Percentiles rank a stretch among this genome's conserved stretches.
Conservation (phyloP, 1,140 invertebrate species). For the Leptopilina boulardi region DNA sequence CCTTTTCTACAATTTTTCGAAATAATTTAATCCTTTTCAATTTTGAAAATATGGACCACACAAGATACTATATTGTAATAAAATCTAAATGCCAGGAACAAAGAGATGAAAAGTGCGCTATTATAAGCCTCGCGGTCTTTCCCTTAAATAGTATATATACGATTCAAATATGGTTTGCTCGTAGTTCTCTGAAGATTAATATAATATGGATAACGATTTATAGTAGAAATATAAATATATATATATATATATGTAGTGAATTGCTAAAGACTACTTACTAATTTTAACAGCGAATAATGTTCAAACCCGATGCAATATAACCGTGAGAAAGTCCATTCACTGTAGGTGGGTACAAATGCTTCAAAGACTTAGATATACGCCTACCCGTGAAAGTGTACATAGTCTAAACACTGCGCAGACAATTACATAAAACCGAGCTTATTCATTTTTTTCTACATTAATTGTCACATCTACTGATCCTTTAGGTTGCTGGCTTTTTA, state of each 20-base stretch:
- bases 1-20: too few relatives aligned
- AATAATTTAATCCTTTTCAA: too few relatives aligned
- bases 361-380: constrained; percentile 56
- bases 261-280: constrained; percentile 44
- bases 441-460: neutral
- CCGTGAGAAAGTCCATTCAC: constrained; percentile 63
- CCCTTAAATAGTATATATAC: too few relatives aligned
- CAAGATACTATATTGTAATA: too few relatives aligned
- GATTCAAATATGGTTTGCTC: neutral
- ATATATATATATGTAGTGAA: too few relatives aligned
- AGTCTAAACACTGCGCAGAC: constrained; percentile 54
- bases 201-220: constrained; percentile 24
- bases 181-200: constrained; percentile 21
- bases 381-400: constrained; percentile 58
- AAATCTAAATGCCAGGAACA: too few relatives aligned
- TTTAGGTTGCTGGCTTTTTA: too few relatives aligned
- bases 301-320: constrained; percentile 54
- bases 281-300: constrained; percentile 62
- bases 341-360: constrained; percentile 49
- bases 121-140: too few relatives aligned
- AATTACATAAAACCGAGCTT: constrained; percentile 48
- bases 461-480: neutral
- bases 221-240: constrained; percentile 15
- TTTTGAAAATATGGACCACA: too few relatives aligned
- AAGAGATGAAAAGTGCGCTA: too few relatives aligned